Base-by-base conservation (phyloP, 2,797 vertebrate species). In the Rallus crepitans region DNA sequence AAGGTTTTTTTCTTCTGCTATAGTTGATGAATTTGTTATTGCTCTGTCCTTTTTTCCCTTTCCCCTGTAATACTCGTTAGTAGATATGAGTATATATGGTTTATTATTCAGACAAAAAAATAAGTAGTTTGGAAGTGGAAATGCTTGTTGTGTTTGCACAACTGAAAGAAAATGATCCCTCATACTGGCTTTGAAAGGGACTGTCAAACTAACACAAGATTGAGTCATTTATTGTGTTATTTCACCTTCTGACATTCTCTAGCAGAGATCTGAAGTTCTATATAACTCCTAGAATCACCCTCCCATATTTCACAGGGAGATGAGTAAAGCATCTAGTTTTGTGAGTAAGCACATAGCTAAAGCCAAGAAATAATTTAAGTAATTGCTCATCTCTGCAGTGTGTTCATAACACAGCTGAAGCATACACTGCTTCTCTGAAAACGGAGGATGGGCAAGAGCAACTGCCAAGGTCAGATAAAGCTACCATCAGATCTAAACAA, bases 221-320 rank as follows among this genome's bases (percentile, higher is more conserved):
- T 55, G 31, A 89, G 68, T 63, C 5, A 17, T 48, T 84, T 63
- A 37, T 10, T n/a, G 15, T n/a, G 24, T 35, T 45, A 73, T 10
- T 50, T 87, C 70, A 66, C 56, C 91, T 76, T 77, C 72, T 94
- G 64, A 35, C 37, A 82, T 45, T 87, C 64, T 72, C 30, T 52
- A 6, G 47, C 11, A 5, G 57, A 75, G 47, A 85, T 12, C 24
- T 63, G 27, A 85, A 95, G 71, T 61, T 82, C 82, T 77, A 15
- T 63, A 61, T 61, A 77, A 91, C 53, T 87, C 73, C 75, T 72
- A 55, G 0, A 87, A 52, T 45, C 82, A 92, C 71, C 28, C 61
- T 95, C 79, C 84, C 23, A 27, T 94, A 85, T 73, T 89, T 89
- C 93, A 92, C 75, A 82, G 79, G 78, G 66, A 82, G 60, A 94